Base-by-base conservation (phyloP, 2,888 invertebrate species). In the Anarsia innoxiella region DNA sequence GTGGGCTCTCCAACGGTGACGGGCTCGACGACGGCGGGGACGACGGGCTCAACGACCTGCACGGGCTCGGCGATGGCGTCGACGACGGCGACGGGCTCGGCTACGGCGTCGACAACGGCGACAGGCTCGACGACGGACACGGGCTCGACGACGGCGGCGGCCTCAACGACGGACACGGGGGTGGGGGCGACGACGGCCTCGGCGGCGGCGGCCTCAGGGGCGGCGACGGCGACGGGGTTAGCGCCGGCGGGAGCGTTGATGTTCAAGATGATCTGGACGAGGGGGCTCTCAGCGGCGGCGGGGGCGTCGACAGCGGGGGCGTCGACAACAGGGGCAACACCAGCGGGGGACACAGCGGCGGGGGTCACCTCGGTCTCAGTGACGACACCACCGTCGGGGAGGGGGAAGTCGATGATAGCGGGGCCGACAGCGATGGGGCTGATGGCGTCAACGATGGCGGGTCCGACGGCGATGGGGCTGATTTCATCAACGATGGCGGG, bases 21-120 rank as follows among this genome's bases (percentile, higher is more conserved):
- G 28, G 35, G 35, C 4, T 36, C 33, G 31, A 27, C 26, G 15
- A 44, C 36, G 8, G 39, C 28, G 34, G 44, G 38, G 44, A 41
- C 43, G 16, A 28, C 13, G 25, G 26, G 33, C 13, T 9, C 33
- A 11, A 16, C 8, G 15, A 19, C n/a, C 2, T 9, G 10, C 11
- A 33, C 33, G 13, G 33, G 33, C 8, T 5, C 14, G 26, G 26
- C 13, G 11, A 14, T 16, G 13, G 14, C 12, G 29, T 12, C 32
- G 6, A 32, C 10, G 9, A 23, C 27, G 10, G 26, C 1, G 4
- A 5, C 19, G 19, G 19, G 19, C n/a, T n/a, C n/a, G 13, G 16
- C 29, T 3, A 10, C 1, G 28, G 14, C 19, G 31, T 34, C 37
- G 37, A 33, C 5, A 23, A 23, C 31, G 13, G 23, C 15, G 29